A percentile compares a stretch with the other conserved stretches of the same genome.
Evolutionary conservation across 2,113 vertebrate species (phyloP).

Genomic region (Siniperca knerii): DNA sequence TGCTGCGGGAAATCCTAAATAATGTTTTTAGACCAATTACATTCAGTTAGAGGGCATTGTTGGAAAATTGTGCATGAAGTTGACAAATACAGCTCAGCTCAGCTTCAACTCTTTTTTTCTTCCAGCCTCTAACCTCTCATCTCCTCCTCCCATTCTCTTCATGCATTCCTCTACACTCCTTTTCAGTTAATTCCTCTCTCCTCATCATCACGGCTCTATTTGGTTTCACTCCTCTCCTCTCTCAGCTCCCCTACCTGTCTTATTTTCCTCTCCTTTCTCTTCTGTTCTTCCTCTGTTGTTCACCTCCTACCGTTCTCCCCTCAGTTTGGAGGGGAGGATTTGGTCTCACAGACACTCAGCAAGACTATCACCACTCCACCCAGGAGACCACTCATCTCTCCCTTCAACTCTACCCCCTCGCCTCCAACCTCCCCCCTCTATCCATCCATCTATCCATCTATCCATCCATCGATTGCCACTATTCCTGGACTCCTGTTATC

Average conservation of each 20-base stretch:
- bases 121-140: neutral
- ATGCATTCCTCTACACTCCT: slow-evolving; percentile 12
- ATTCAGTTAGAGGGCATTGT: neutral
- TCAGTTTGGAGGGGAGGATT: slow-evolving; percentile 84
- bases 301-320: slow-evolving; percentile 77
- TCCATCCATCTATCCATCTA: slow-evolving; percentile 87
- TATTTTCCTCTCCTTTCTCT: slow-evolving; percentile 77
- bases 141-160: neutral
- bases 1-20: neutral
- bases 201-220: neutral
- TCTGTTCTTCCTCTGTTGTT: slow-evolving; percentile 81
- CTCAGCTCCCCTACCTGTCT: slow-evolving; percentile 69
- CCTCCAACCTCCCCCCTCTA: slow-evolving; percentile 76
- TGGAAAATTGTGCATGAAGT: neutral
- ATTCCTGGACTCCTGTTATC: slow-evolving; percentile 93
- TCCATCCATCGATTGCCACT: slow-evolving; percentile 94
- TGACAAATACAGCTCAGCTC: neutral
- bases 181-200: slow-evolving; percentile 38
- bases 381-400: slow-evolving; percentile 90
- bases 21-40: neutral
- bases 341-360: slow-evolving; percentile 92
- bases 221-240: slow-evolving; percentile 76
- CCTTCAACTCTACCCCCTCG: slow-evolving; percentile 73
- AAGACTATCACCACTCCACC: slow-evolving; percentile 91
- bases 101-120: neutral